These are phyloP conservation scores for Gerris lacustris DNA, from an alignment of 2,888 invertebrate species.

Conservation along the genomic window DNA sequence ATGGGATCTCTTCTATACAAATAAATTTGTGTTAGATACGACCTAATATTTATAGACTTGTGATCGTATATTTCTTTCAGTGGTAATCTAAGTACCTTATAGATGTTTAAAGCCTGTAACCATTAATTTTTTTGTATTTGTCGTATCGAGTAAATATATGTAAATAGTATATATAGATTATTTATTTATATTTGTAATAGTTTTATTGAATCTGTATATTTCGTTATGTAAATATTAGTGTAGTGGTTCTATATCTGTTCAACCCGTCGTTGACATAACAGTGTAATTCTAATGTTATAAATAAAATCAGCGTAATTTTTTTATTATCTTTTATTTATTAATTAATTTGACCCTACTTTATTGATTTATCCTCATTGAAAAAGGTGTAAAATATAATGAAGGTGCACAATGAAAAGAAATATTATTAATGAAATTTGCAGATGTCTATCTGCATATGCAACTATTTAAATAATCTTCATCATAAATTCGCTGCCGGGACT, in stretches of 20 bases:
- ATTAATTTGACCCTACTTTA: too few species aligned
- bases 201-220: not conserved
- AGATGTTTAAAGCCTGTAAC: not conserved
- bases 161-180: conserved; percentile 3
- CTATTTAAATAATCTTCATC: too few species aligned
- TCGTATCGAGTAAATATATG: not conserved
- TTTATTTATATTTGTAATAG: conserved; percentile 5
- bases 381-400: too few species aligned
- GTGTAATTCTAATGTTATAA: not conserved
- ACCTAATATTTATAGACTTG: not conserved
- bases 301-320: conserved; percentile 1
- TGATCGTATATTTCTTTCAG: conserved; percentile 1
- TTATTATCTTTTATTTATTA: not conserved
- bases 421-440: too few species aligned
- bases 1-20: too few species aligned
- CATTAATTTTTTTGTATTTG: not conserved
- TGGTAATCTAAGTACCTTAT: conserved; percentile 5
- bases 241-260: not conserved
- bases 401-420: too few species aligned
- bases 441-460: too few species aligned
- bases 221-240: not conserved
- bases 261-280: not conserved
- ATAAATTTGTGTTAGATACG: not conserved
- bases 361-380: too few species aligned
- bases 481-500: too few species aligned